These are phyloP conservation scores for Criorhina ranunculi DNA, from an alignment of 2,888 invertebrate genomes.

Conservation along the genomic window DNA sequence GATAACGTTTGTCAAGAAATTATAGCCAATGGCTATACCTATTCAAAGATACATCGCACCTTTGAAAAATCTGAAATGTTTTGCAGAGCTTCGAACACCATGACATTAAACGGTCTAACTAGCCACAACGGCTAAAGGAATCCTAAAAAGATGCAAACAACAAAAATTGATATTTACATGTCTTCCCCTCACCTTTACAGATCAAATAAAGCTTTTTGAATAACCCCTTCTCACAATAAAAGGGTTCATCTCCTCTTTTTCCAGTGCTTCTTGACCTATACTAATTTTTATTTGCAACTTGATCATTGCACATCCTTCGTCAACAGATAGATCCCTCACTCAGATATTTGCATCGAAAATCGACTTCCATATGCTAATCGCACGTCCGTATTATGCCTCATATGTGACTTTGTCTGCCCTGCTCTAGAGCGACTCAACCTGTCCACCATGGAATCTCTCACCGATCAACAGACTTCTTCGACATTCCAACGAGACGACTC, in stretches of 20 bases:
- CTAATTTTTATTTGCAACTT: slow-evolving; percentile 68
- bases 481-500: slow-evolving; percentile 36
- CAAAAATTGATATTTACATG: too few species aligned
- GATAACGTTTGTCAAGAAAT: too few species aligned
- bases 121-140: too few species aligned
- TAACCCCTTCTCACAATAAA: too few species aligned
- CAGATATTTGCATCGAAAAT: slow-evolving; percentile 64
- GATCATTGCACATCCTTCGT: slow-evolving; percentile 37
- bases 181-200: too few species aligned
- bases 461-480: slow-evolving; percentile 57
- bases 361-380: slow-evolving; percentile 69
- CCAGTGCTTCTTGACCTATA: slow-evolving; percentile 59
- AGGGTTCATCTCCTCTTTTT: neutral
- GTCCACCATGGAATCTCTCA: slow-evolving; percentile 59
- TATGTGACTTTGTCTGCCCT: slow-evolving; percentile 39
- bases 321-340: slow-evolving; percentile 11
- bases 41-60: too few species aligned
- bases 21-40: too few species aligned
- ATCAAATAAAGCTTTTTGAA: too few species aligned
- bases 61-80: too few species aligned
- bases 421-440: slow-evolving; percentile 53
- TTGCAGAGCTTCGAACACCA: too few species aligned
- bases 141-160: too few species aligned
- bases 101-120: too few species aligned
- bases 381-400: slow-evolving; percentile 63